These are phyloP conservation scores for Eupithecia subfuscata DNA, from an alignment of 2,888 invertebrate species.

Conservation along the genomic window DNA sequence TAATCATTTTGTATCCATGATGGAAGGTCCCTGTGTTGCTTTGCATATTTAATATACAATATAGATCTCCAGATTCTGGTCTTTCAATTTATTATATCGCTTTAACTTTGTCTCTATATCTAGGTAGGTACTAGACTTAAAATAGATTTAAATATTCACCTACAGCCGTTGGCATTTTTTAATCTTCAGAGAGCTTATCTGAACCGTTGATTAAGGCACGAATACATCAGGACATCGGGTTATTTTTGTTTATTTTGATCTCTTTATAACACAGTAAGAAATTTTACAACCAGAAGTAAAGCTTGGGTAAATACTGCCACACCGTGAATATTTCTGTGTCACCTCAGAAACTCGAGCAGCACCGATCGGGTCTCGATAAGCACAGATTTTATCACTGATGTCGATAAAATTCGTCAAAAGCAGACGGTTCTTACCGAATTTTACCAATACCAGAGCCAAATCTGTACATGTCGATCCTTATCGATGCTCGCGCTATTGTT, in stretches of 20 bases:
- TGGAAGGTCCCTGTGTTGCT: not conserved
- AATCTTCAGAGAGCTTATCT: slow-evolving; percentile 56
- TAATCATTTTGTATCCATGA: not conserved
- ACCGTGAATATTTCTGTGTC: not conserved
- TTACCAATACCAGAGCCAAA: not conserved
- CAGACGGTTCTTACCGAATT: not conserved
- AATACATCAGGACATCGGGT: slow-evolving; percentile 52
- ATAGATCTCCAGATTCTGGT: not conserved
- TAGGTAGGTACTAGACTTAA: not conserved
- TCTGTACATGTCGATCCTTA: not conserved
- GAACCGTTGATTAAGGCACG: slow-evolving; percentile 56
- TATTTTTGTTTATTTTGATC: slow-evolving; percentile 51
- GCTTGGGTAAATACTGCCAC: not conserved
- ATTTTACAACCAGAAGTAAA: slow-evolving; percentile 9
- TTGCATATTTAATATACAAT: not conserved
- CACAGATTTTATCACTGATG: not conserved
- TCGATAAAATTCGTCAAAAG: not conserved
- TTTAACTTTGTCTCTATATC: not conserved
- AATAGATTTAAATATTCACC: slow-evolving; percentile 20
- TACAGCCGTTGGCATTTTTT: slow-evolving; percentile 45
- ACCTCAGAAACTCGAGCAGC: not conserved
- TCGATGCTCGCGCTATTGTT: not conserved
- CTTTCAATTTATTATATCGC: not conserved
- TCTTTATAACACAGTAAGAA: slow-evolving; percentile 37
- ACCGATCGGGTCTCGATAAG: not conserved